Evolutionary conservation across 2,888 invertebrate species (phyloP), one percentile per base, ranked within the genome.

Genomic region (Hyposoter dolosus): DNA sequence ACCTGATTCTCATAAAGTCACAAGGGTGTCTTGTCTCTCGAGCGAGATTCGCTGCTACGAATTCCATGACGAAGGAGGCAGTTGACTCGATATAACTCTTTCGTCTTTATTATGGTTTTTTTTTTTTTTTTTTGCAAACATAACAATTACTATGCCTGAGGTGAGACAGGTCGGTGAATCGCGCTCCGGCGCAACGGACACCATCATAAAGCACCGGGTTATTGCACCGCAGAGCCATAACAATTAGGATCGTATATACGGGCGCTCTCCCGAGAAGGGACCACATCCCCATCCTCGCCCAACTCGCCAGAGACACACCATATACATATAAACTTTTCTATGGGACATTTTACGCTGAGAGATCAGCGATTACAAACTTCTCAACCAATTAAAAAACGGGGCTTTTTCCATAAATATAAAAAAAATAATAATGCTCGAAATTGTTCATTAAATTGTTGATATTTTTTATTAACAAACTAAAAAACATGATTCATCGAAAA

Each of bases 171-270:
- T 72, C 77, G 77, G 81, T 66, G 84, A 84, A 87, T 86, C 88
- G 83, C 85, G 79, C 76, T 74, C 77, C 77, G 81, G 82, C 87
- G 83, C 83, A 85, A 90, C 89, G 88, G 85, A 89, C 87, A 88
- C 88, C 89, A 86, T 87, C 89, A 88, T 91, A 90, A 91, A 91
- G 88, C 89, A 90, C 89, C 85, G 89, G 89, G 88, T 89, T 89
- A 89, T 89, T 89, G 89, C 90, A 88, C 88, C 85, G 88, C 79
- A 84, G 88, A 90, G 90, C 89, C 89, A 90, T 91, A 91, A 91
- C 91, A 91, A 91, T 91, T 91, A 91, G 90, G 90, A 90, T 89
- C 88, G 89, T 88, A 88, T 89, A 88, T 84, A 78, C 82, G 79
- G 83, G 81, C 75, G 68, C 71, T 83, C 74, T 75, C 71, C 81